phyloP scores from a whole-genome alignment of 2,797 vertebrate species.

The Syndactyla subalaris region DNA sequence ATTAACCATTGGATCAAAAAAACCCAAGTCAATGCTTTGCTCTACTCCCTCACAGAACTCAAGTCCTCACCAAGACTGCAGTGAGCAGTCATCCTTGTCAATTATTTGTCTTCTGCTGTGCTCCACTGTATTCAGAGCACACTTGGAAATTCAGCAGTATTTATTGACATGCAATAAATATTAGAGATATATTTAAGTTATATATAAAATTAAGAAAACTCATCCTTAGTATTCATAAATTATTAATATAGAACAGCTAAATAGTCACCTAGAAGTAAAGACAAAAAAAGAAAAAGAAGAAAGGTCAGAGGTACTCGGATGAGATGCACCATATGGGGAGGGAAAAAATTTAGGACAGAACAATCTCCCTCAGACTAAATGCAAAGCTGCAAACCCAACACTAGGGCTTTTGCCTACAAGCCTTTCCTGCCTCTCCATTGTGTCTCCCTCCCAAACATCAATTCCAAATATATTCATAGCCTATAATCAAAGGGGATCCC shows the following conservation, averaged over 20 bases:
- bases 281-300: neutral
- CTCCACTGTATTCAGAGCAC: neutral
- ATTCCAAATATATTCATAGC: slow-evolving; percentile 64
- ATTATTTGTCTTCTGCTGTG: neutral
- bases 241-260: neutral
- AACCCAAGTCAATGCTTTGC: neutral
- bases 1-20: neutral
- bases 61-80: neutral
- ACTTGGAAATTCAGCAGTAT: neutral
- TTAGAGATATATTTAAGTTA: neutral
- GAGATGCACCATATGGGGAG: neutral
- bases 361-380: neutral
- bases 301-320: neutral
- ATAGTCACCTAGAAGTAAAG: neutral
- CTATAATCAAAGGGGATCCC: slow-evolving; percentile 70
- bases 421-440: slow-evolving; percentile 19
- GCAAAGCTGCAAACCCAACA: neutral
- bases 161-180: neutral
- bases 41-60: neutral
- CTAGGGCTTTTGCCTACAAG: neutral
- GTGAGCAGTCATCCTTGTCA: neutral
- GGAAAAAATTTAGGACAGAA: neutral
- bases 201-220: neutral
- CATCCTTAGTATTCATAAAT: neutral
- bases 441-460: slow-evolving; percentile 46